Evolutionary conservation across 2,888 invertebrate species (phyloP), one percentile per base, ranked within the genome.

Genomic region (Gibbula magus): DNA sequence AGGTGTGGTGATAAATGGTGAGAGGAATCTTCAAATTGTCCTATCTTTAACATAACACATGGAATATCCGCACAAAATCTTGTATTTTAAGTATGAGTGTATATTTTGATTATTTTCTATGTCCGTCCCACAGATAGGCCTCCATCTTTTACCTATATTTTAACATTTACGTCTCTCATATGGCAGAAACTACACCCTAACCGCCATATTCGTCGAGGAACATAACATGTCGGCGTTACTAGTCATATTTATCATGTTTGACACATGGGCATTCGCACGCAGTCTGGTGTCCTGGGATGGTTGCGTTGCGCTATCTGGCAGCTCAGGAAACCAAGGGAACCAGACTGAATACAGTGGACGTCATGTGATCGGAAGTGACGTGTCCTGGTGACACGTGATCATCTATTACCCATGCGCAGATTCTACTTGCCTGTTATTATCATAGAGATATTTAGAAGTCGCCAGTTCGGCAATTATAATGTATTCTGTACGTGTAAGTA

Each of bases 401-500:
- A 35, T 32, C 32, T 20, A 56, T 67, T 16, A 70, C 70, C 20
- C 39, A 70, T 35, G 39, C 35, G 20, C 29, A 70, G 70, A 70
- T 70, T 70, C 35, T 70, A 70, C 39, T 70, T 70, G 70, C 35
- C 39, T 32, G n/a, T 35, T 70, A 70, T 70, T 70, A 35, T 70
- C 35, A 70, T 70, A 70, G 70, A 70, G 16, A 29, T 70, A 70
- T 70, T 70, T 70, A 70, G 70, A 70, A 70, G 70, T 70, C 70
- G 70, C 70, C 70, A 39, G n/a, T 70, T 70, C 35, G 70, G 70
- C 70, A 70, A n/a, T 70, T 70, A 39, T 70, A 70, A 70, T 70
- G 70, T 70, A 70, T 70, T 70, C 39, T 70, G 35, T 70, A 35
- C 70, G 70, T 70, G 70, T 70, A 70, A 70, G 70, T 70, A 70